Evolutionary conservation across 2,888 invertebrate species (phyloP).

Genomic region (Isoperla grammatica): DNA sequence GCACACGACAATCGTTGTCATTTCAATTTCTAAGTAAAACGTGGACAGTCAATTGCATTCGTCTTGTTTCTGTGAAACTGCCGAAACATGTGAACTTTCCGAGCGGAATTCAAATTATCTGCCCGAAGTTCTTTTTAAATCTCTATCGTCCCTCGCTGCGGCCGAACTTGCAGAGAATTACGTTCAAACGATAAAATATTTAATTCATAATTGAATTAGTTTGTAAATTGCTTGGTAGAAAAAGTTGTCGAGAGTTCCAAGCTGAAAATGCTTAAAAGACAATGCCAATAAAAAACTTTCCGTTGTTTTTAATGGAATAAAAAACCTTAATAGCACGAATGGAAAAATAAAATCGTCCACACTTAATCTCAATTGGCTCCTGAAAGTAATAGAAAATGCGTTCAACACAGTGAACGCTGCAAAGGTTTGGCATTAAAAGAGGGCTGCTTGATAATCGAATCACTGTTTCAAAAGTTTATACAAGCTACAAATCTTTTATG

Average conservation of each 20-base stretch:
- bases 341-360: conserved; percentile 17
- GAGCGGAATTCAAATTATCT: too few species aligned
- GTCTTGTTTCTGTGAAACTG: too few species aligned
- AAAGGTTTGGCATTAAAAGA: conserved; percentile 21
- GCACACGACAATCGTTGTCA: too few species aligned
- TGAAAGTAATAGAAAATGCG: conserved; percentile 16
- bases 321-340: conserved; percentile 9
- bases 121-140: too few species aligned
- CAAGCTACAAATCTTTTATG: conserved; percentile 29
- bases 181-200: conserved; percentile 14
- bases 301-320: conserved; percentile 15
- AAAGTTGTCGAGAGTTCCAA: conserved; percentile 5
- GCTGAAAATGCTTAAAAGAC: conserved; percentile 12
- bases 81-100: too few species aligned
- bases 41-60: too few species aligned
- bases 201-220: conserved; percentile 16
- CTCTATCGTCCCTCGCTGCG: too few species aligned
- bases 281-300: conserved; percentile 15
- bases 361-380: conserved; percentile 28
- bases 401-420: conserved; percentile 23
- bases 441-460: conserved; percentile 24
- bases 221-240: conserved; percentile 14
- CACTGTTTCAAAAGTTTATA: conserved; percentile 25
- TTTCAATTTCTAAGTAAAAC: too few species aligned
- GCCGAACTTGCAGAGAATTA: too few species aligned